phyloP scores from a whole-genome alignment of 2,113 vertebrate genomes.

The Saimiri boliviensis region DNA sequence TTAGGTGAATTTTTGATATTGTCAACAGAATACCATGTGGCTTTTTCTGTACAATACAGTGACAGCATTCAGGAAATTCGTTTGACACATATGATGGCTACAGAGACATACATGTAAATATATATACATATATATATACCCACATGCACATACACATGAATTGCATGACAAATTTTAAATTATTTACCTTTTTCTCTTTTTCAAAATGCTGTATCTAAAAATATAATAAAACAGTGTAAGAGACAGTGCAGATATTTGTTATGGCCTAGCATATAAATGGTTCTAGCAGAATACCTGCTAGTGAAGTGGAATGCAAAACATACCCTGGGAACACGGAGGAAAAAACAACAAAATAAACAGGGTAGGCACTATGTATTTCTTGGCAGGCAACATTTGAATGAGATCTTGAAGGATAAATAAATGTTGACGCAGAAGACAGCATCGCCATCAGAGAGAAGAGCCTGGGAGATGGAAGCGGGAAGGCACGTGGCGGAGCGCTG shows the following conservation, averaged over 20 bases:
- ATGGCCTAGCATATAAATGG: background rate
- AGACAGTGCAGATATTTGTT: too few relatives aligned
- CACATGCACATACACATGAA: background rate
- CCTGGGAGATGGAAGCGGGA: too few relatives aligned
- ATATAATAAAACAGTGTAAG: background rate
- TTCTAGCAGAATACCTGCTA: too few relatives aligned
- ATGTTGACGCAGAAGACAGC: accelerated
- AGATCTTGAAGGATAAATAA: too few relatives aligned
- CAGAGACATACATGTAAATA: too few relatives aligned
- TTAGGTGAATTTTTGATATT: background rate
- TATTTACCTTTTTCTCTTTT: background rate
- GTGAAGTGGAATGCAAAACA: accelerated
- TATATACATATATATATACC: background rate
- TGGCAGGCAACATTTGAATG: background rate
- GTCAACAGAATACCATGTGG: background rate
- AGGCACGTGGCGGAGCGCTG: background rate
- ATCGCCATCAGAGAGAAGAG: too few relatives aligned
- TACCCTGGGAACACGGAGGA: background rate
- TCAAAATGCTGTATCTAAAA: background rate
- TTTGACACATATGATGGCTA: background rate
- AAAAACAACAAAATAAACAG: background rate
- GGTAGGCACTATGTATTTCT: background rate
- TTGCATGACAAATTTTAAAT: background rate
- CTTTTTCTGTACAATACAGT: background rate
- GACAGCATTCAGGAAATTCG: background rate